These are phyloP conservation scores for Eudasyphora cyanicolor DNA, from an alignment of 2,888 invertebrate species.

Conservation along the genomic window DNA sequence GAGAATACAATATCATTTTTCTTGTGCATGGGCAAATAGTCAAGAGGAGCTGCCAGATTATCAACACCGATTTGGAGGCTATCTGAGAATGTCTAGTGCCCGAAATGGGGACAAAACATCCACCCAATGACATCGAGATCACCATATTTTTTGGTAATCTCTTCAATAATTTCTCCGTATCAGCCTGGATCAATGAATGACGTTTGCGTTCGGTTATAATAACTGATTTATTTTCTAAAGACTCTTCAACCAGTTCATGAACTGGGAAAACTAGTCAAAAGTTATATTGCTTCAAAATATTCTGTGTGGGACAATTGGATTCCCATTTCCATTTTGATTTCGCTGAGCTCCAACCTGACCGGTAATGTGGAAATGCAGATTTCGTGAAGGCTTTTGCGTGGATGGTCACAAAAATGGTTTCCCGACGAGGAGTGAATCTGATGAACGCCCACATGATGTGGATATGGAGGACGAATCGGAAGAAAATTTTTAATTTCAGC, in stretches of 20 bases:
- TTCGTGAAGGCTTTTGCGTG: conserved; percentile 26
- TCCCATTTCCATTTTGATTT: conserved; percentile 74
- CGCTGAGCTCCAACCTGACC: conserved; percentile 73
- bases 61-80: conserved; percentile 75
- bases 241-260: conserved; percentile 88
- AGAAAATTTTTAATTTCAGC: too few species aligned
- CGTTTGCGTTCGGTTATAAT: conserved; percentile 77
- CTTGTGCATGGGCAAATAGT: conserved; percentile 40
- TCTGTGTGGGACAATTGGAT: conserved; percentile 79
- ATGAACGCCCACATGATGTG: conserved; percentile 79
- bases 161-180: conserved; percentile 85
- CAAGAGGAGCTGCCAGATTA: conserved; percentile 66
- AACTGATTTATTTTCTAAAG: conserved; percentile 75
- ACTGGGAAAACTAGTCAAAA: conserved; percentile 92
- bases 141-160: conserved; percentile 84
- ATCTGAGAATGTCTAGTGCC: conserved; percentile 66
- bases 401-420: conserved; percentile 71
- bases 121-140: conserved; percentile 81
- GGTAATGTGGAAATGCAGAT: conserved; percentile 54
- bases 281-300: conserved; percentile 85
- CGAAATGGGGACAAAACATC: conserved; percentile 63
- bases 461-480: conserved; percentile 80
- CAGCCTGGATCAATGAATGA: conserved; percentile 82
- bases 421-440: conserved; percentile 76
- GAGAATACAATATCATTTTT: conserved; percentile 63